A percentile compares a stretch with the other conserved stretches of the same genome.
Evolutionary conservation across 2,797 vertebrate genomes (phyloP).

Genomic region (Lepilemur ruficaudatus): DNA sequence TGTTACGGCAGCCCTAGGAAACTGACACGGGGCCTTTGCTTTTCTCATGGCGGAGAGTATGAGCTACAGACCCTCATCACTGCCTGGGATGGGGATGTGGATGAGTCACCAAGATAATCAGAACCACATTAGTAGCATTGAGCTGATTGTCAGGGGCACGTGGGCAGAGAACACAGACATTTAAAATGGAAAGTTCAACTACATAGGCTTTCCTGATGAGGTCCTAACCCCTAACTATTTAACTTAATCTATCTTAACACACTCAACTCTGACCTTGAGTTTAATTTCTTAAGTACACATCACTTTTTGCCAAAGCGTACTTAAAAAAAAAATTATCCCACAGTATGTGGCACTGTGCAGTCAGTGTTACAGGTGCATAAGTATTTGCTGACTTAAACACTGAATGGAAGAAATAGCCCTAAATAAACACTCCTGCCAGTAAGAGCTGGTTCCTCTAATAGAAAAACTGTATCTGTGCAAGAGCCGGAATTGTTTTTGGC

Average conservation of each 20-base stretch:
- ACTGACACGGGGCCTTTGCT: background rate
- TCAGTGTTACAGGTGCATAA: background rate
- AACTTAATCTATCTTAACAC: background rate
- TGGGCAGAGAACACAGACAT: background rate
- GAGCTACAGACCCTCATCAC: background rate
- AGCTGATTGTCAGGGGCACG: background rate
- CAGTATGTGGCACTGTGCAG: fast-evolving
- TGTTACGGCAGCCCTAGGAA: background rate
- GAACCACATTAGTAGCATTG: background rate
- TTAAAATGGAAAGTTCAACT: background rate
- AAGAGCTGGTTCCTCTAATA: background rate
- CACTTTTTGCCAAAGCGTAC: background rate
- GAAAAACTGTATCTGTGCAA: background rate
- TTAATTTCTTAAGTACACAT: background rate
- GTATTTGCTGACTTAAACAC: background rate
- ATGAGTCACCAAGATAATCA: background rate
- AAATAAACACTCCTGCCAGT: background rate
- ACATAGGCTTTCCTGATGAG: background rate
- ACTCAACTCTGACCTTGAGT: background rate
- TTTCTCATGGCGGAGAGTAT: background rate
- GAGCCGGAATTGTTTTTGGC: background rate
- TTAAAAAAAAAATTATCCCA: background rate
- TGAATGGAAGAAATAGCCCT: background rate
- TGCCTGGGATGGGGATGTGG: background rate
- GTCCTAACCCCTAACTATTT: background rate